Evolutionary conservation across 2,797 vertebrate genomes (phyloP), one percentile per base, ranked within the genome.

Genomic region (Moxostoma hubbsi): DNA sequence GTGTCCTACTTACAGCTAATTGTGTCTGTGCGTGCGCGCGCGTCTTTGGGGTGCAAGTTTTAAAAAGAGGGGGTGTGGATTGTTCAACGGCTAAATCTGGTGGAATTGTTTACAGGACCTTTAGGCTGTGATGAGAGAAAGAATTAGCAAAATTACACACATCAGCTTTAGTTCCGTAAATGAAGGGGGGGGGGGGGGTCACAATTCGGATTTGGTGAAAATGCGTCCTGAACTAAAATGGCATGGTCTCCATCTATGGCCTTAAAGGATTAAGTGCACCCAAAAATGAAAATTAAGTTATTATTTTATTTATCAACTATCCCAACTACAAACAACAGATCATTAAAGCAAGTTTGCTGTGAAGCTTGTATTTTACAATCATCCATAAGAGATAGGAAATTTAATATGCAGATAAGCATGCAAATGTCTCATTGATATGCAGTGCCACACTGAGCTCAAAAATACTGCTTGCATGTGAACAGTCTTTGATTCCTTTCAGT

Each of bases 341-440:
- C 16, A 54, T 55, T 72, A 63, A 9, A 54, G 77, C 13, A 59
- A 0, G 36, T 77, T 80, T 65, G 58, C 59, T 73, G 18, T 53
- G 43, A 68, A 61, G 72, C 72, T 58, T 81, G 62, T 55, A 81
- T 63, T 84, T 82, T 2, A 63, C 15, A 75, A 68, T 76, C 47
- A 67, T 75, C 47, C 46, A 70, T 57, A 61, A 62, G 45, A 61
- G 47, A 68, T 53, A 49, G 36, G 15, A 79, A 72, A 72, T 51
- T 18, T 24, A 54, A 49, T 6, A 24, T 65, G 67, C n/a, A 70
- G 36, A 59, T 47, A 67, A 12, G 64, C 45, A 71, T 80, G 78
- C 59, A 75, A 70, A 72, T 77, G 13, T 15, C 46, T 59, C 65
- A 74, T 57, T 85, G 51, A 78, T 57, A 51, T 78, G 45, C 74